A percentile compares a stretch with the other conserved stretches of the same genome.
Conservation (phyloP, 2,113 vertebrate genomes). For the Rana temporaria region DNA sequence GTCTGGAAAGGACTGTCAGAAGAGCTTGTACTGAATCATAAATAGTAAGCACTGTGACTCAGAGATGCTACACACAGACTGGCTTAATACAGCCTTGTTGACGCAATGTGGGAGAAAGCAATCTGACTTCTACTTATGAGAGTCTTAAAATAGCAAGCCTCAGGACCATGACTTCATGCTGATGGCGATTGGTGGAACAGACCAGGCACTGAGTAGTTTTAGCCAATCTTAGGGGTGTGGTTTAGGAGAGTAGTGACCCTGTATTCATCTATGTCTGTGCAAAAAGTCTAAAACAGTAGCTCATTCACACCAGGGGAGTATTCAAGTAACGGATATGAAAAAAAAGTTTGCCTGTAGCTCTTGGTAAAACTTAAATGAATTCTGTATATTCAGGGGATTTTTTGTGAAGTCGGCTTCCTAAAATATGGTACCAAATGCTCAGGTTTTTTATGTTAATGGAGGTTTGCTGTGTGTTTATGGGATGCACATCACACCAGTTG, state of each 20-base stretch:
- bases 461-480: no score
- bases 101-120: slow-evolving; percentile 68
- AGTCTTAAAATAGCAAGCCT: slow-evolving; percentile 67
- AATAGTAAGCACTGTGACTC: slow-evolving; percentile 75
- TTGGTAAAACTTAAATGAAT: slow-evolving; percentile 2
- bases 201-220: slow-evolving; percentile 61
- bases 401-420: slow-evolving; percentile 32
- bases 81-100: slow-evolving; percentile 62
- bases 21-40: slow-evolving; percentile 76
- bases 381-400: slow-evolving; percentile 2
- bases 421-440: no score
- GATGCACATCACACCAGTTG: no score
- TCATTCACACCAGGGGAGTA: slow-evolving; percentile 58
- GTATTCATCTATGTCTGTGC: slow-evolving; percentile 16
- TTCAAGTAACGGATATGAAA: neutral
- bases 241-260: slow-evolving; percentile 55
- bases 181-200: slow-evolving; percentile 67
- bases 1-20: slow-evolving; percentile 78
- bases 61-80: slow-evolving; percentile 72
- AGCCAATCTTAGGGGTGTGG: slow-evolving; percentile 60
- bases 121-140: slow-evolving; percentile 64
- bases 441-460: no score
- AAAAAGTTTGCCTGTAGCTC: neutral
- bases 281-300: slow-evolving; percentile 60
- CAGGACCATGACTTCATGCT: slow-evolving; percentile 65